phyloP scores from a whole-genome alignment of 2,113 vertebrate genomes.

The Gallinago undulata region DNA sequence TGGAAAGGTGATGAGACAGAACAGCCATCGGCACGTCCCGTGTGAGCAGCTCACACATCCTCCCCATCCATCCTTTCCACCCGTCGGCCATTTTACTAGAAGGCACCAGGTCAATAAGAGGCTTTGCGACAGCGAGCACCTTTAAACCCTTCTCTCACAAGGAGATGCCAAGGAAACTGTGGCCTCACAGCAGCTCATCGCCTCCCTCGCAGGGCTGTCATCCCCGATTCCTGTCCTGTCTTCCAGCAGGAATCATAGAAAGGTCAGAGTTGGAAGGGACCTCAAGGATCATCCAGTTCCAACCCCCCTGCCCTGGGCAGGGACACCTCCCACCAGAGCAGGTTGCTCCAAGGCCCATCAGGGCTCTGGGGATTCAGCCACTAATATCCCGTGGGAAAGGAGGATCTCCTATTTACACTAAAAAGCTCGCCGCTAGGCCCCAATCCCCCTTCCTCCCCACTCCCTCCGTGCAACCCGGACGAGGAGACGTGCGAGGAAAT shows the following conservation, averaged over 20 bases:
- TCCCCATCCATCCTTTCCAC: background rate
- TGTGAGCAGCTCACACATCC: background rate
- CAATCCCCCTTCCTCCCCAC: background rate
- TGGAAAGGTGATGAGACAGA: background rate
- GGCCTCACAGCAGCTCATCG: accelerated
- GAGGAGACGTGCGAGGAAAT: background rate
- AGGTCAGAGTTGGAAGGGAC: no score
- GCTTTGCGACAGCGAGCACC: background rate
- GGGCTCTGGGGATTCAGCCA: background rate
- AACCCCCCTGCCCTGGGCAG: no score
- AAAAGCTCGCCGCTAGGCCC: background rate
- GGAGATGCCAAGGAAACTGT: background rate
- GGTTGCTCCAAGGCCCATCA: no score
- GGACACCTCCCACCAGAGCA: no score
- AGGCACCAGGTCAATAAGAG: background rate
- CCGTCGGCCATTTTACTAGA: background rate
- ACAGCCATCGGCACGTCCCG: background rate
- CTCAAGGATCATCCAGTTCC: no score
- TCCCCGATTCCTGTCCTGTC: background rate
- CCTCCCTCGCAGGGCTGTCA: background rate
- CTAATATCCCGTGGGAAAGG: background rate
- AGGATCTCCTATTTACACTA: background rate
- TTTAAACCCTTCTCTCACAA: background rate
- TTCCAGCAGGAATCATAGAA: background rate
- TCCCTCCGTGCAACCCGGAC: background rate